Evolutionary conservation across 2,888 invertebrate genomes (phyloP), one percentile per base, ranked within the genome.

Genomic region (Cephus nigrinus): DNA sequence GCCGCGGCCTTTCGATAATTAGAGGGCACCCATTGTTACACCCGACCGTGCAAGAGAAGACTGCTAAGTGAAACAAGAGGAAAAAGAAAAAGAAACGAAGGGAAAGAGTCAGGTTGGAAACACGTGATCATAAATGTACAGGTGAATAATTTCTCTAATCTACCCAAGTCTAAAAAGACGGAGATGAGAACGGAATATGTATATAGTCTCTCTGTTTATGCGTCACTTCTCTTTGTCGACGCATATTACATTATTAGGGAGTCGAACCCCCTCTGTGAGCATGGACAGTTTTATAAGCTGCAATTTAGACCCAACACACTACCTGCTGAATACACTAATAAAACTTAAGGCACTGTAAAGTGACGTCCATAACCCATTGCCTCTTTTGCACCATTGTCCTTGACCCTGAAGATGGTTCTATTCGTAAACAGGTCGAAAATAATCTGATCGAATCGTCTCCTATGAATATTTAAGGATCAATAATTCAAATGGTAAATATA

Each of bases 1-100:
- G 91, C 88, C 88, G 91, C 91, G 91, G 91, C 84, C 88, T 90
- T 86, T 86, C 87, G 89, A 90, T 91, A 91, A 91, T 91, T 91
- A 91, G 88, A 91, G 91, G 91, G 90, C 90, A 87, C 89, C 88
- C 88, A 90, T 90, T 90, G 90, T 89, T 90, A 88, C 85, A 86
- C 84, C 84, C 86, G 84, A 82, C 84, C 69, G 79, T 72, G 73
- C 77, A 79, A 78, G 79, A 82, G 80, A 77, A 69, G 73, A 69
- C 55, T 55, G 71, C 33, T 71, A 73, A 69, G 68, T 32, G 32
- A 79, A 78, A 80, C 81, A 82, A 35, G 35, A 31, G 40, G 79
- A 77, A 80, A 78, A 80, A 79, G 81, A 71, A 78, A 78, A 76
- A 82, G 78, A 80, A 78, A 80, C 76, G 82, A 77, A 80, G 75